These are phyloP conservation scores for Acestrorhynchus altus DNA, from an alignment of 2,797 vertebrate species.

Conservation along the genomic window DNA sequence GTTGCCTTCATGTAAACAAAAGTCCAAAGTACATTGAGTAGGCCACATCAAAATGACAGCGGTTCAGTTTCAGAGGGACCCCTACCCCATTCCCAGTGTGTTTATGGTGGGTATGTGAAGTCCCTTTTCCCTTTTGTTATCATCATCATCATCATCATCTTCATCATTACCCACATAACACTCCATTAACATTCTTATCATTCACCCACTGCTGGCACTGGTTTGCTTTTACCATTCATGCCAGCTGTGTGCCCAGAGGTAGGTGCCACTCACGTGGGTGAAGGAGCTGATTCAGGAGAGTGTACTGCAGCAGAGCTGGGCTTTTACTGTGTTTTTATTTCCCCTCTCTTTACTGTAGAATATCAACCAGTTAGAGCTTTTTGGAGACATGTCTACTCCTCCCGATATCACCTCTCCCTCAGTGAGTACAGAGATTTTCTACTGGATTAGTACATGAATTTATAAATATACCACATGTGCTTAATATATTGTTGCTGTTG, in stretches of 20 bases:
- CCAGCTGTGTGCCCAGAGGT: conserved; percentile 32
- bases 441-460: too few relatives aligned
- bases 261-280: conserved; percentile 23
- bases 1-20: too few relatives aligned
- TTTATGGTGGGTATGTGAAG: conserved; percentile 19
- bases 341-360: conserved; percentile 83
- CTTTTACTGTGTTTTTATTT: conserved; percentile 31
- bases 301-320: neutral
- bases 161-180: conserved; percentile 23
- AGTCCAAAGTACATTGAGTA: neutral
- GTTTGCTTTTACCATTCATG: neutral
- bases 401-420: conserved; percentile 98
- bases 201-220: conserved; percentile 9
- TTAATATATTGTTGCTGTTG: too few relatives aligned
- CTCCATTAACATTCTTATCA: conserved; percentile 30
- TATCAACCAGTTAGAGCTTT: conserved; percentile 99
- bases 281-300: neutral
- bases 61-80: neutral
- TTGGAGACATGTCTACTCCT: conserved; percentile 99
- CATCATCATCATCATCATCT: conserved; percentile 21
- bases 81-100: neutral
- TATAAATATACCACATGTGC: too few relatives aligned
- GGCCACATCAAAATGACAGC: neutral
- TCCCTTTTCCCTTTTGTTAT: neutral
- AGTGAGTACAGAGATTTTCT: conserved; percentile 79